Evolutionary conservation across 2,888 invertebrate genomes (phyloP).

Genomic region (Pocota personata): DNA sequence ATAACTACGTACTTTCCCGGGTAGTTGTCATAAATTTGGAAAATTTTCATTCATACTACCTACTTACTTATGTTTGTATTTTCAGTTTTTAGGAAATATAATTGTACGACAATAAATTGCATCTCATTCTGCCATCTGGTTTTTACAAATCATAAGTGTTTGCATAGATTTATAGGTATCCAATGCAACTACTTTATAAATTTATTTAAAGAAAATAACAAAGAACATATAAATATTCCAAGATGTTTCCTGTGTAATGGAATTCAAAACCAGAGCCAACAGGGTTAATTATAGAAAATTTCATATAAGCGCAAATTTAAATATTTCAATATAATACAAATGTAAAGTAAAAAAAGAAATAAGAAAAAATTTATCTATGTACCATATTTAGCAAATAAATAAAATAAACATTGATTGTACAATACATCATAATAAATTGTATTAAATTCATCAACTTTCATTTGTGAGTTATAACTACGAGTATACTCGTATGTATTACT

Average conservation of each 20-base stretch:
- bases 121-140: not conserved
- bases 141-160: not conserved
- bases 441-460: not conserved
- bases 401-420: not conserved
- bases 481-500: no score
- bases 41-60: no score
- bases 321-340: constrained; percentile 17
- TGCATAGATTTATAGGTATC: not conserved
- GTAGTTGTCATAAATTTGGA: no score
- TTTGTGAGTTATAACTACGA: not conserved
- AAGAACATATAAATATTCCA: constrained; percentile 4
- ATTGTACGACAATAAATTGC: not conserved
- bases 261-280: constrained; percentile 58
- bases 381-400: not conserved
- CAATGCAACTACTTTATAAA: not conserved
- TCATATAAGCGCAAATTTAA: constrained; percentile 39
- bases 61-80: no score
- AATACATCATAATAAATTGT: not conserved
- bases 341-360: constrained; percentile 24
- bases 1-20: no score
- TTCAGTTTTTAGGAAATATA: not conserved
- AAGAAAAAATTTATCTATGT: not conserved
- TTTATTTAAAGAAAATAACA: not conserved
- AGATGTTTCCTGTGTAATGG: constrained; percentile 26
- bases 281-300: constrained; percentile 54